These are phyloP conservation scores for Machimus rusticus DNA, from an alignment of 2,888 invertebrate species.

Conservation along the genomic window DNA sequence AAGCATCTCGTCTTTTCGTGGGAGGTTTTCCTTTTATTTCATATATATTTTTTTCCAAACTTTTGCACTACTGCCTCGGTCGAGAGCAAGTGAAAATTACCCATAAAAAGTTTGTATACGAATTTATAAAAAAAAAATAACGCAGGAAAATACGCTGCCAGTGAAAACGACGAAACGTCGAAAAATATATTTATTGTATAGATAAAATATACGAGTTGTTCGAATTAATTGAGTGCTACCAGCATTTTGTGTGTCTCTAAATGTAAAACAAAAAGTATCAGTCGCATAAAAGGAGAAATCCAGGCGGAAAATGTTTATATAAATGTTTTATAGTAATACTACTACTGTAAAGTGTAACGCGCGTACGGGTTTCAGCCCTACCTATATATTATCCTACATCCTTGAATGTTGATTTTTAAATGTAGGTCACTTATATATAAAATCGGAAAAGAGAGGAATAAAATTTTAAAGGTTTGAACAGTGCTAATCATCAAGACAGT, in stretches of 20 bases:
- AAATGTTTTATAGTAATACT: constrained; percentile 32
- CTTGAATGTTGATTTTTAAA: constrained; percentile 37
- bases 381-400: constrained; percentile 16
- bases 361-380: constrained; percentile 30
- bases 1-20: background rate
- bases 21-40: constrained; percentile 4
- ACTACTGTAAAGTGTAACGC: constrained; percentile 27
- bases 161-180: background rate
- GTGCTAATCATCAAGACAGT: background rate
- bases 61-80: background rate
- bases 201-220: background rate
- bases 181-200: background rate
- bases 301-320: constrained; percentile 19
- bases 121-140: constrained; percentile 18
- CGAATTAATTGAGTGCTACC: background rate
- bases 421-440: constrained; percentile 33
- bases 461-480: background rate
- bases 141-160: background rate
- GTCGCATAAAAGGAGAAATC: background rate
- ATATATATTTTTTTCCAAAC: background rate
- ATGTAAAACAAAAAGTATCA: background rate
- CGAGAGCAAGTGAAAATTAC: background rate
- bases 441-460: background rate
- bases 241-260: background rate
- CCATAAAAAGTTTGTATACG: constrained; percentile 17